Percentiles rank a stretch among this genome's conserved stretches.
phyloP scores from a whole-genome alignment of 2,113 vertebrate species.

The Myodes glareolus region DNA sequence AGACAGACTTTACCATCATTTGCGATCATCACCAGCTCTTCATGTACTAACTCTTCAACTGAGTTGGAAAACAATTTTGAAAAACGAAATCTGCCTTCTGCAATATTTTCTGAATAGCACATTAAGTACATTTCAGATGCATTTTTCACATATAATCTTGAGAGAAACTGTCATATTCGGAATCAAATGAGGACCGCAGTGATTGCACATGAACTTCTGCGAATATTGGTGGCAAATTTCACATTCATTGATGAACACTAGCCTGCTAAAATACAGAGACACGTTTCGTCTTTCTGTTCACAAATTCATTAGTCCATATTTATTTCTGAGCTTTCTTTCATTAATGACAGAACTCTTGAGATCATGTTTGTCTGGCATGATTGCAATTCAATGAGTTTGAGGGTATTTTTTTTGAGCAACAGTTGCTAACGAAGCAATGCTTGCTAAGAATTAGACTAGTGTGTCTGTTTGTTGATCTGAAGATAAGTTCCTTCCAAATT shows the following conservation, averaged over 20 bases:
- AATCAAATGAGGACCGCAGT: conserved; percentile 59
- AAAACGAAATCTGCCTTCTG: not conserved
- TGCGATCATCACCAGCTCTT: conserved; percentile 30
- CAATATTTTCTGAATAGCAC: conserved; percentile 33
- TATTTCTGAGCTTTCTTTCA: conserved; percentile 51
- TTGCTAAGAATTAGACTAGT: conserved; percentile 32
- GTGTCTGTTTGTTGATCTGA: not conserved
- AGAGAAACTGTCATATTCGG: conserved; percentile 61
- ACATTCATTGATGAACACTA: not conserved
- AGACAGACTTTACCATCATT: conserved; percentile 28
- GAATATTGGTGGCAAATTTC: conserved; percentile 35
- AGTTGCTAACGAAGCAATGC: conserved; percentile 14
- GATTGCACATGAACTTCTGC: conserved; percentile 56
- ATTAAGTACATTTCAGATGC: conserved; percentile 59
- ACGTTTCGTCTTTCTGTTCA: conserved; percentile 25
- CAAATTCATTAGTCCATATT: not conserved
- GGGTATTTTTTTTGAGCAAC: conserved; percentile 8
- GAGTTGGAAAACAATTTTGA: conserved; percentile 43
- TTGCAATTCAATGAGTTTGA: not conserved
- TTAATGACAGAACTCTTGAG: conserved; percentile 3
- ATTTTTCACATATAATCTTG: conserved; percentile 71
- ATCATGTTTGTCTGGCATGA: not conserved
- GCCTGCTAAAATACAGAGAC: not conserved
- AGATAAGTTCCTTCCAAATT: conserved; percentile 9
- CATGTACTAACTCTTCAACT: conserved; percentile 16